Percentiles rank a stretch among this genome's conserved stretches.
Conservation (phyloP, 2,113 vertebrate genomes). For the Gambusia affinis region DNA sequence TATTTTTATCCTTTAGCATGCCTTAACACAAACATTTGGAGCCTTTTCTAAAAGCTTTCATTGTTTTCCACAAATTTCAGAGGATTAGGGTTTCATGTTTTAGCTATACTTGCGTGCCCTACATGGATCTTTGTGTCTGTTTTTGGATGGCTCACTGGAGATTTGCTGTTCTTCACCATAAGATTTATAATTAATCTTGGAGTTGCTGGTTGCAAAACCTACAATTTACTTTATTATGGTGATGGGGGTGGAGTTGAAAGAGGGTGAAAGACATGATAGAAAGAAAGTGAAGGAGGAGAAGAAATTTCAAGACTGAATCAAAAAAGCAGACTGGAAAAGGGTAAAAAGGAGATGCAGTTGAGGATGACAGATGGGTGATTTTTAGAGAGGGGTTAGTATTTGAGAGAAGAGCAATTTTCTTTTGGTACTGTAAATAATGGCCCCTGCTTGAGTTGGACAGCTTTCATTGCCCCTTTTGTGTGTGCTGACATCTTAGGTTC, state of each 20-base stretch:
- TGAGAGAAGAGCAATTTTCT: constrained; percentile 61
- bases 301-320: constrained; percentile 29
- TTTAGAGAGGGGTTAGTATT: constrained; percentile 32
- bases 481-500: constrained; percentile 74
- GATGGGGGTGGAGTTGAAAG: constrained; percentile 6
- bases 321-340: constrained; percentile 48
- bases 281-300: constrained; percentile 29
- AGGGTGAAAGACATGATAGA: constrained; percentile 23
- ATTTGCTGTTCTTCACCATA: constrained; percentile 40
- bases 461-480: constrained; percentile 77
- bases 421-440: constrained; percentile 80
- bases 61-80: constrained; percentile 17
- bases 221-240: constrained; percentile 66
- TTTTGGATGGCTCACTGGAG: constrained; percentile 60
- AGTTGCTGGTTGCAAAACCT: constrained; percentile 71
- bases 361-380: constrained; percentile 59
- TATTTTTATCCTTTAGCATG: not conserved
- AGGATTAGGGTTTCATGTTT: constrained; percentile 19
- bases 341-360: constrained; percentile 58
- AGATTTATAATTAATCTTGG: constrained; percentile 66
- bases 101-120: constrained; percentile 22
- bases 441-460: constrained; percentile 78
- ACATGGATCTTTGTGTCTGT: constrained; percentile 33
- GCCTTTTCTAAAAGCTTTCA: constrained; percentile 4
- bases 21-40: not conserved